These are phyloP conservation scores for Potamarius usumacintae DNA, from an alignment of 2,113 vertebrate genomes.

Conservation along the genomic window DNA sequence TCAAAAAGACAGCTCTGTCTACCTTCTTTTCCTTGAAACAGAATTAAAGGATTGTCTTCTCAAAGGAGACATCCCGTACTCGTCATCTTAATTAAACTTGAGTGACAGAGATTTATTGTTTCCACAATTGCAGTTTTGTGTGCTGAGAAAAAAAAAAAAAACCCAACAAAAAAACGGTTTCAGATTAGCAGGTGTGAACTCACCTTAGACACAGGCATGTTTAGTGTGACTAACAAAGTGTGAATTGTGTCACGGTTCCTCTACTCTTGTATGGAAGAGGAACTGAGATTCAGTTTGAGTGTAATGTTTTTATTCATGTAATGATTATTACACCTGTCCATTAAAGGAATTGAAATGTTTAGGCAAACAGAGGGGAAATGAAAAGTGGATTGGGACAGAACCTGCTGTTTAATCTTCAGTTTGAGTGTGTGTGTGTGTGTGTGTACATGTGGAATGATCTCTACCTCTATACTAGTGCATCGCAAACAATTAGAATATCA, in stretches of 20 bases:
- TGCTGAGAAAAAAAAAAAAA: background rate
- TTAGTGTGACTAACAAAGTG: background rate
- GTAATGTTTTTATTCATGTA: background rate
- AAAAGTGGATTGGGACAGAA: constrained; percentile 8
- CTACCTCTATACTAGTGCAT: background rate
- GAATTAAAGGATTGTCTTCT: background rate
- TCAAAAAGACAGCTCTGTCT: background rate
- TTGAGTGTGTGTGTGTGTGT: background rate
- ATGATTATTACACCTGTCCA: constrained; percentile 15
- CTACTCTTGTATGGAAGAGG: background rate
- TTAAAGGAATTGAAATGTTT: constrained; percentile 26
- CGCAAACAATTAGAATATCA: too few species aligned
- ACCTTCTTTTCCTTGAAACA: background rate
- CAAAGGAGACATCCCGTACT: background rate
- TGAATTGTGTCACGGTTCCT: constrained; percentile 3
- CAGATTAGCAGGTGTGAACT: background rate
- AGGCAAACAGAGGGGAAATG: constrained; percentile 33
- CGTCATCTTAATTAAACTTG: background rate
- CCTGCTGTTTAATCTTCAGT: background rate
- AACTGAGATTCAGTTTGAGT: constrained; percentile 1
- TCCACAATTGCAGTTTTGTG: background rate
- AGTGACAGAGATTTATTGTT: background rate
- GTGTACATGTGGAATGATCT: background rate
- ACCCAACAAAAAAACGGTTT: background rate
- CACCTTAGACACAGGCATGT: background rate